Evolutionary conservation across 2,113 vertebrate genomes (phyloP).

Genomic region (Neolamprologus tretocephalus): DNA sequence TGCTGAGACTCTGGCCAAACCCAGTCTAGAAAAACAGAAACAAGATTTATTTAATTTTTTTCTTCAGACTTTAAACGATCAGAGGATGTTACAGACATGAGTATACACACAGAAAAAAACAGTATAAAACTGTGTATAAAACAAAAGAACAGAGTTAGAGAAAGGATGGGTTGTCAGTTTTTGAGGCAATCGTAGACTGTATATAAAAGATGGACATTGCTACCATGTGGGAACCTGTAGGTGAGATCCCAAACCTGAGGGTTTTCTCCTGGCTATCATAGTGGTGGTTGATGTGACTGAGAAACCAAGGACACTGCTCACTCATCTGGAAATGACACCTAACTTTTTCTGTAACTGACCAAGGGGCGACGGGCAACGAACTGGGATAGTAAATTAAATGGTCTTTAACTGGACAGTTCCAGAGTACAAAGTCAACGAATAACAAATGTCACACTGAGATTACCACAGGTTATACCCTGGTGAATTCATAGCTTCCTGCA

Average conservation of each 20-base stretch:
- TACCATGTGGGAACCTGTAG: neutral
- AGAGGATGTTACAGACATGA: neutral
- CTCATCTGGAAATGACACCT: neutral
- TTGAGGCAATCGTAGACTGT: neutral
- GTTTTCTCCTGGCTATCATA: neutral
- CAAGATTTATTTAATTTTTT: rapidly evolving
- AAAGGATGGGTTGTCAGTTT: neutral
- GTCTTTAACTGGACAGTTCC: neutral
- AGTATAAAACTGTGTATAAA: neutral
- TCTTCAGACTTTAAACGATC: neutral
- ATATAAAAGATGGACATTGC: neutral
- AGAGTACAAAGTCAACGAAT: neutral
- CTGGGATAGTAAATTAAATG: neutral
- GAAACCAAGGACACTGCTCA: neutral
- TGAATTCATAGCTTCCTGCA: neutral
- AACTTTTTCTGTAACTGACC: neutral
- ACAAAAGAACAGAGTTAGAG: neutral
- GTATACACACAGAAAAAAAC: neutral
- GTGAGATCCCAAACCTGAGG: neutral
- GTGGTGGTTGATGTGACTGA: neutral
- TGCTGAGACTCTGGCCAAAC: slow-evolving; percentile 70
- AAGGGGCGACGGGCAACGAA: neutral
- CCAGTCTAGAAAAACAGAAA: slow-evolving; percentile 67
- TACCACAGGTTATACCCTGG: neutral
- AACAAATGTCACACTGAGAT: neutral